Base-by-base conservation (phyloP, 2,888 invertebrate species). In the Rosalia funebris region DNA sequence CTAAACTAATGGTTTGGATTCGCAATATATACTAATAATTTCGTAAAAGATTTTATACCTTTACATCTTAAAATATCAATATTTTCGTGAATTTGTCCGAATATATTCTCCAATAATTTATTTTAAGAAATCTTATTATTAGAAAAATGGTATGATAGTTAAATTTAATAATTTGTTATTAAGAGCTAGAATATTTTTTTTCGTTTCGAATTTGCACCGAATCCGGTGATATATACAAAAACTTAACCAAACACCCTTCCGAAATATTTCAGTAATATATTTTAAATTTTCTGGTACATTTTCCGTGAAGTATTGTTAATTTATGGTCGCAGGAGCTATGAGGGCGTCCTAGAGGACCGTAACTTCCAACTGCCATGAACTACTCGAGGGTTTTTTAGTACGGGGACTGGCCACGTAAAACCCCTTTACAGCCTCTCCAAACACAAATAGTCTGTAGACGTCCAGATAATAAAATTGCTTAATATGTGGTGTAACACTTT, bases 241-340 rank as follows among this genome's bases (percentile, higher is more conserved):
- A 41, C 25, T 16, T 31, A 41, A 25, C 31, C 10, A 19, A 19
- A 19, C 15, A 25, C 36, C 39, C 19, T 31, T 12, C 25, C 32
- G 39, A 25, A 52, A 52, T 52, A 52, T 14, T 41, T 25, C 7
- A 11, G 52, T 31, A 17, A 52, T 52, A 15, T 52, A 41, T 52
- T 52, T 52, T 37, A 41, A 52, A 41, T 52, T 52, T 52, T 52
- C 41, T 52, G 39, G 41, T 52, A 52, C 52, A 52, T 52, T 41
- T 41, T 41, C 41, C 52, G 39, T 16, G 31, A 36, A 52, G 31
- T 41, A 31, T 15, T 39, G 52, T 41, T 52, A 52, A 52, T 52
- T 52, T 52, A 52, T 52, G 41, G 52, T 41, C n/a, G 39, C 17
- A 41, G 20, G 52, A 52, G 39, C 41, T 14, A 37, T 12, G 20